Evolutionary conservation across 2,888 invertebrate genomes (phyloP).

Genomic region (Horisme vitalbata): DNA sequence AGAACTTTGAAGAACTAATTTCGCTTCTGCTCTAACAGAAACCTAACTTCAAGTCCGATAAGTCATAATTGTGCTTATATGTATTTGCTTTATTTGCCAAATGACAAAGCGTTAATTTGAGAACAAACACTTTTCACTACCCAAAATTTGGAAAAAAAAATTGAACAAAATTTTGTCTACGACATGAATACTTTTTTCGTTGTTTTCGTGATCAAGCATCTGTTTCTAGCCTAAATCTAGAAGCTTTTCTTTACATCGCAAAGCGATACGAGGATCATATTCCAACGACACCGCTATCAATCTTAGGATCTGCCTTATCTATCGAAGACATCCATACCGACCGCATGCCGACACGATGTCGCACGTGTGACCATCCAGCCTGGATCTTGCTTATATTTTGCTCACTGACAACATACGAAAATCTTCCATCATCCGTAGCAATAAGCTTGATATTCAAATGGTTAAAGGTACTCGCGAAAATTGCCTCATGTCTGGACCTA

Average conservation of each 20-base stretch:
- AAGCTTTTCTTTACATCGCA: slow-evolving; percentile 18
- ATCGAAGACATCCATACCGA: slow-evolving; percentile 62
- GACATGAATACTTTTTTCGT: too few relatives aligned
- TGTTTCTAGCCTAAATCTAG: slow-evolving; percentile 7
- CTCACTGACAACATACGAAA: slow-evolving; percentile 33
- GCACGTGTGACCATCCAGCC: slow-evolving; percentile 49
- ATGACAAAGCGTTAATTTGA: too few relatives aligned
- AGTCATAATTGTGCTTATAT: too few relatives aligned
- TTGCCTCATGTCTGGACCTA: slow-evolving; percentile 48
- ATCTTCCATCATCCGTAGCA: slow-evolving; percentile 5
- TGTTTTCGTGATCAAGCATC: too few relatives aligned
- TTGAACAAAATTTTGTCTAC: too few relatives aligned
- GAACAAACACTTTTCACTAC: too few relatives aligned
- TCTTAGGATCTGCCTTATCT: slow-evolving; percentile 65
- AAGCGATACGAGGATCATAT: slow-evolving; percentile 26
- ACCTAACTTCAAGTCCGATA: too few relatives aligned
- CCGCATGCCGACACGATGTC: slow-evolving; percentile 61
- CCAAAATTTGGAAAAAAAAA: too few relatives aligned
- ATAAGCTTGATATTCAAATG: slow-evolving; percentile 11
- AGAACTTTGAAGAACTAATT: too few relatives aligned
- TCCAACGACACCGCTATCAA: slow-evolving; percentile 33
- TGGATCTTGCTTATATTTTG: slow-evolving; percentile 59
- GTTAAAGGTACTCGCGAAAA: slow-evolving; percentile 11
- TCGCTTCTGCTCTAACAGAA: too few relatives aligned
- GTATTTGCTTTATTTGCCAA: too few relatives aligned